Evolutionary conservation across 1,140 invertebrate species (phyloP), one percentile per base, ranked within the genome.

Genomic region (Mactra quadrangularis): DNA sequence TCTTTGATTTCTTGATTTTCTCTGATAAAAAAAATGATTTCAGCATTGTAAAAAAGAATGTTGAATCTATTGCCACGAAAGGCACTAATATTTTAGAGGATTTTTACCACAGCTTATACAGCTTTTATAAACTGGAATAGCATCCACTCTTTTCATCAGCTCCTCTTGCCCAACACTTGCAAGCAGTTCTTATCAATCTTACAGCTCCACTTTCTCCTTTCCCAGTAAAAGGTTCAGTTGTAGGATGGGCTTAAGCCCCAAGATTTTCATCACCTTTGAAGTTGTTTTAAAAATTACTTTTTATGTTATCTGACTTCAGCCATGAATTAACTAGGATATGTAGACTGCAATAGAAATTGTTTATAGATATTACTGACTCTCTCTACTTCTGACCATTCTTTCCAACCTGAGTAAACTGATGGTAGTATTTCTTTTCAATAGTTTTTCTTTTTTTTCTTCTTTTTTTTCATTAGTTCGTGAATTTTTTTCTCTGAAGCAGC

Each of bases 21-120:
- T 31, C 45, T 22, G 25, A 76, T 68, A 68, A 57, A 68, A 38
- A 64, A 76, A 29, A 77, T 35, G 27, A 77, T 52, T 72, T 77
- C 74, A 15, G 82, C 25, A 84, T 84, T 78, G 35, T 84, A 84
- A 64, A 83, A 84, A 13, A 84, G 38, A 71, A 70, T 84, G 35
- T 78, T 84, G 38, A 84, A 84, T 6, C 82, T 22, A 33, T 84
- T 84, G 57, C 82, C 72, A 55, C 66, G 75, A 84, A 84, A 60
- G 82, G 66, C 25, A 71, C 64, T 19, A 78, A 57, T 29, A 77
- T 33, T 22, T 22, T 17, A 0, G 70, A n/a, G 25, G 7, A 15
- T 77, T 64, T 47, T 31, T 71, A 38, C 7, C 6, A 53, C 52
- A 59, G 59, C 72, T 71, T 13, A 27, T 15, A n/a, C 55, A 76